Percentiles rank a stretch among this genome's conserved stretches.
Conservation (phyloP, 2,888 invertebrate species). For the Drosophila putrida region DNA sequence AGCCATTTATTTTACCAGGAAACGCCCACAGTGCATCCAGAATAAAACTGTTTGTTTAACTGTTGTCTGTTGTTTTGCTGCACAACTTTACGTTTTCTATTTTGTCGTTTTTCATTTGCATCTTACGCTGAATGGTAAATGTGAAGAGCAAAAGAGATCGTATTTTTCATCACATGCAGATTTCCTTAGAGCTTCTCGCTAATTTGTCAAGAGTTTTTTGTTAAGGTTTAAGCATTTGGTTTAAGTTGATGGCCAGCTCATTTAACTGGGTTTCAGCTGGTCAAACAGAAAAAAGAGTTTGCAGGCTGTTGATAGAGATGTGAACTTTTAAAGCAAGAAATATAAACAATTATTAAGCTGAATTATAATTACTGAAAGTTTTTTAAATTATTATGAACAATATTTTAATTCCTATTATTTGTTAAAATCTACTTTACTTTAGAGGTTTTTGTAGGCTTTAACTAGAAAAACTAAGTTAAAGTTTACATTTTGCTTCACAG, state of each 20-base stretch:
- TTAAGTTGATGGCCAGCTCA: conserved; percentile 20
- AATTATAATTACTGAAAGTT: too few relatives aligned
- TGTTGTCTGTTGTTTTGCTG: conserved; percentile 1
- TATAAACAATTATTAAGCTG: too few relatives aligned
- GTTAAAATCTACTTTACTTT: too few relatives aligned
- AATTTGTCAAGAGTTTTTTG: conserved; percentile 75
- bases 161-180: conserved; percentile 67
- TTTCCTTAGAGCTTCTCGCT: conserved; percentile 50
- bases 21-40: conserved; percentile 15
- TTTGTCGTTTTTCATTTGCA: conserved; percentile 8
- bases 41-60: conserved; percentile 16
- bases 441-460: too few relatives aligned
- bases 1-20: conserved; percentile 77
- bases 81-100: not conserved
- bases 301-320: not conserved
- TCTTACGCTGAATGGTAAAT: conserved; percentile 14
- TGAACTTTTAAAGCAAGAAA: not conserved
- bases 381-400: too few relatives aligned
- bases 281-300: not conserved
- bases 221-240: conserved; percentile 23
- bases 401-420: too few relatives aligned
- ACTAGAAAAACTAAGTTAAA: too few relatives aligned
- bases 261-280: conserved; percentile 49
- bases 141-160: conserved; percentile 61
- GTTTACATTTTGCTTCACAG: too few relatives aligned